Conservation (phyloP, 2,113 vertebrate genomes). For the Thomomys bottae region DNA sequence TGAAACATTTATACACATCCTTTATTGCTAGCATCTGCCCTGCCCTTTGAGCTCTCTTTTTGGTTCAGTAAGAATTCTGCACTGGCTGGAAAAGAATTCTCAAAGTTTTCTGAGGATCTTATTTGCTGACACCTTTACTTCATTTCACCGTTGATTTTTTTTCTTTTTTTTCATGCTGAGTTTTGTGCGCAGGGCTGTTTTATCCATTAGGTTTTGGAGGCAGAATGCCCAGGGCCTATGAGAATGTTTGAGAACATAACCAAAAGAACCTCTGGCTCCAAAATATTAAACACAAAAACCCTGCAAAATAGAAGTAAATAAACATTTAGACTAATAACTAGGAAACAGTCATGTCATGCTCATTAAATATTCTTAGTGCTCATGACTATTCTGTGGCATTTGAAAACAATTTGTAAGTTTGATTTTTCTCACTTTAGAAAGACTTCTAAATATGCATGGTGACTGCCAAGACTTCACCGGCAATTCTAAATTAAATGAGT, state of each 20-base stretch:
- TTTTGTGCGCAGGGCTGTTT: conserved; percentile 37
- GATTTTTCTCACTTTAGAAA: conserved; percentile 60
- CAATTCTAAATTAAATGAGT: conserved; percentile 63
- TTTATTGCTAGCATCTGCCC: not conserved
- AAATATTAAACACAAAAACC: conserved; percentile 13
- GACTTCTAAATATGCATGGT: conserved; percentile 50
- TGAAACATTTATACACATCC: not conserved
- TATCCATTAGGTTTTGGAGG: conserved; percentile 17
- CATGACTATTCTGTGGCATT: conserved; percentile 20
- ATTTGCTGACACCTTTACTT: not conserved
- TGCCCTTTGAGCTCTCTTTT: not conserved
- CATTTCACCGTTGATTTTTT: not conserved
- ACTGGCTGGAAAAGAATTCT: not conserved
- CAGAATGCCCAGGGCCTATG: not conserved
- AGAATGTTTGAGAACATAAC: conserved; percentile 18
- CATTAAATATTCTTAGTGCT: not conserved
- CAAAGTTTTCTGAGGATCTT: conserved; percentile 1
- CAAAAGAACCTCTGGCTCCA: not conserved
- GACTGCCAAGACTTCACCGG: conserved; percentile 60
- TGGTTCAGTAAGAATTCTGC: conserved; percentile 2
- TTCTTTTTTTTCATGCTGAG: not conserved
- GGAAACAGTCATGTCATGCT: not conserved
- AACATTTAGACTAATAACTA: conserved; percentile 11
- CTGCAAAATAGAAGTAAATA: conserved; percentile 51
- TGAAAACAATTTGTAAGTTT: conserved; percentile 59